phyloP scores from a whole-genome alignment of 2,113 vertebrate species.

The Oriolus oriolus region DNA sequence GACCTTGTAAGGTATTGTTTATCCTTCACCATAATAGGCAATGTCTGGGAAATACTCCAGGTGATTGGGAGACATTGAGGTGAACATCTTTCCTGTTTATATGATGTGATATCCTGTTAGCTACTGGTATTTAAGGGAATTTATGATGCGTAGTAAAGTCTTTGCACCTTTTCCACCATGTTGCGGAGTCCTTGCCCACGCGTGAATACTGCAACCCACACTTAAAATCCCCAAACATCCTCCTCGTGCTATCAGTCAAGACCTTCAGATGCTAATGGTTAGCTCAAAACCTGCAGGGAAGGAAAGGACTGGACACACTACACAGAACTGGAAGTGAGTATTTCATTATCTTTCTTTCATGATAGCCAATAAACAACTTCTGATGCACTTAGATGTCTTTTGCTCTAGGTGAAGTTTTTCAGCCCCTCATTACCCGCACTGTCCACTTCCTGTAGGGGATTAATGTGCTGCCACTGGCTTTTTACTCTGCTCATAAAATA shows the following conservation, averaged over 20 bases:
- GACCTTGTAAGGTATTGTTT: no score
- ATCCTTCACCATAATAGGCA: no score
- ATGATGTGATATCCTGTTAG: no score
- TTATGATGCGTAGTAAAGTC: no score
- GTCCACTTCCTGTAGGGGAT: background rate
- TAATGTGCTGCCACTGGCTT: background rate
- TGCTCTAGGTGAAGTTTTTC: background rate
- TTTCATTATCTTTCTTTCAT: background rate
- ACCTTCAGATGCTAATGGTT: background rate
- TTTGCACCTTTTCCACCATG: no score
- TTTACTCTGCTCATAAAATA: background rate
- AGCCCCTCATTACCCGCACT: background rate
- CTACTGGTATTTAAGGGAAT: no score
- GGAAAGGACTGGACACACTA: background rate
- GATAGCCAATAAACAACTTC: background rate
- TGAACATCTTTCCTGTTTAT: no score
- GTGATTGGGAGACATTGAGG: no score
- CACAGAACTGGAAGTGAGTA: background rate
- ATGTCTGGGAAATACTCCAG: no score
- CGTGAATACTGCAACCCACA: no score
- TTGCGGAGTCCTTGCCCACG: no score
- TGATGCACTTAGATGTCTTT: background rate
- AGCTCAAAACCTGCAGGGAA: background rate
- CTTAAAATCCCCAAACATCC: background rate
- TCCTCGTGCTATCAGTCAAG: background rate